Base-by-base conservation (phyloP, 2,888 invertebrate genomes). In the Epirrhoe alternata region DNA sequence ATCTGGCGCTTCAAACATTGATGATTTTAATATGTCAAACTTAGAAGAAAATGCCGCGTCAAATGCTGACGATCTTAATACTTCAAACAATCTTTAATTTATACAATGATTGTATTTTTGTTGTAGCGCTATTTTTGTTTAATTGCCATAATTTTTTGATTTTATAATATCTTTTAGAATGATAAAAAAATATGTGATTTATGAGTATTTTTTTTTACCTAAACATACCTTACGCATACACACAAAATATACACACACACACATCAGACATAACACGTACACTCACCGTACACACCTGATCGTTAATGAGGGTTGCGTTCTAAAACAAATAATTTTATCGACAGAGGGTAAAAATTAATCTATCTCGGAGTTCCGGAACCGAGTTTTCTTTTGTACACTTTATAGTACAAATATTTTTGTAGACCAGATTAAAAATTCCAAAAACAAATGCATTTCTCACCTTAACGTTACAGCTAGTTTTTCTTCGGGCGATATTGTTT, bases 391-490 rank as follows among this genome's bases (percentile, higher is more conserved):
- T 62, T 56, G 62, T 62, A 62, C 62, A 56, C 62, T 63, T 63
- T 57, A 53, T 59, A 53, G 53, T 64, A 58, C 64, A 64, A 64
- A 57, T 64, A 56, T 66, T 66, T 63, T 59, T 66, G 66, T 59
- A 59, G 58, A 53, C 63, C 58, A 66, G 62, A 62, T 67, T 54
- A 64, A 64, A 58, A 67, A 64, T 42, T 59, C 33, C 33, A 33
- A 33, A 33, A 33, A 33, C 33, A 33, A 33, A 33, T 33, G 33
- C 38, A 49, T 60, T 63, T 50, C 60, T 67, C n/a, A 64, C 76
- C 73, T 74, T 69, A 77, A 69, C 56, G 77, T 79, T 38, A 77
- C 54, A 64, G 77, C 74, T 52, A 79, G 63, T 50, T 74, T 75
- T 66, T 74, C 71, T 66, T 71, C 75, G 57, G 76, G 70, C 56